Base-by-base conservation (phyloP, 2,113 vertebrate species). In the Gasterosteus nipponicus region DNA sequence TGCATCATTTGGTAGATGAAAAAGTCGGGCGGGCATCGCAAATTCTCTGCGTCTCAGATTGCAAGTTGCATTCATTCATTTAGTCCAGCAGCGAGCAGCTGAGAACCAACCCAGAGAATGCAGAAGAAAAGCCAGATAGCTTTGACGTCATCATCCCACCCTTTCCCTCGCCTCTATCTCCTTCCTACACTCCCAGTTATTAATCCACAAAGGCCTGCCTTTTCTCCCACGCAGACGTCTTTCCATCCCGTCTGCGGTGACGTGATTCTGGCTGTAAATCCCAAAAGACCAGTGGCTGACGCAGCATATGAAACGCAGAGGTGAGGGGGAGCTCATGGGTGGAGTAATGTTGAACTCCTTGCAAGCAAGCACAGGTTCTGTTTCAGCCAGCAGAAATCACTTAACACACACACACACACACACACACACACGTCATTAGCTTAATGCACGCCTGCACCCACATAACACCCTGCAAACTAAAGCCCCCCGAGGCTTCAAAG, bases 191-290 rank as follows among this genome's bases (percentile, higher is more conserved):
- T 82, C 79, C 61, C 71, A 54, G 26, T 75, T 75, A 72, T 66
- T 84, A 69, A 72, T 84, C 70, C 42, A 73, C 63, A 33, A 76
- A 41, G 69, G 69, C 80, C 56, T 58, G 54, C 73, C 59, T 81
- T 60, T 54, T 78, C 84, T 85, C 73, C 56, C 53, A 69, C 31
- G 2, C 53, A 66, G 70, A 46, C 61, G 29, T 78, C 61, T 73
- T 89, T 84, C 83, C 83, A 82, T 85, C 86, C 59, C 60, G 63
- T 67, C 68, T 71, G 49, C 3, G 47, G 35, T 18, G 2, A 86
- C 7, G 22, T 62, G 59, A 87, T 78, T 86, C 83, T 71, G 77
- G 80, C 73, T 19, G 1, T 83, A 76, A 83, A 82, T 86, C 71
- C 54, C 54, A 82, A 65, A 73, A 67, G 15, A 68, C 47, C 60